phyloP scores from a whole-genome alignment of 2,113 vertebrate genomes.

The Sceloporus undulatus region DNA sequence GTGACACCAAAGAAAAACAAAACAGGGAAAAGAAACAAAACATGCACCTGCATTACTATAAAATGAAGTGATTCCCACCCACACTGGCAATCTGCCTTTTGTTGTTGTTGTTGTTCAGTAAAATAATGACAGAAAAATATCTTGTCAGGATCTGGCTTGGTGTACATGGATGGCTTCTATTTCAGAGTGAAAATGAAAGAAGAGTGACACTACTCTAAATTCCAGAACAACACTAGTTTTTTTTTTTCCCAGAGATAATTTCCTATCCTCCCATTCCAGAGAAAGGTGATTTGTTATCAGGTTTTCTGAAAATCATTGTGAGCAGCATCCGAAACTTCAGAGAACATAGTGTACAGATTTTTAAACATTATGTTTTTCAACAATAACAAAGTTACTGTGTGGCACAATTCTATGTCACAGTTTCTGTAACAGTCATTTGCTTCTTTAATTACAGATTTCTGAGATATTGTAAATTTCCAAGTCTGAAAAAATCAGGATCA shows the following conservation, averaged over 20 bases:
- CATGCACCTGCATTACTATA: neutral
- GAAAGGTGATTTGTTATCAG: neutral
- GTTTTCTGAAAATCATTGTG: neutral
- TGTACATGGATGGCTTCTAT: neutral
- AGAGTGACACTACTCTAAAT: neutral
- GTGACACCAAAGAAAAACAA: neutral
- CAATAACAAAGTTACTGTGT: neutral
- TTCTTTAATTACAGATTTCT: no score
- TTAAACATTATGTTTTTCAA: neutral
- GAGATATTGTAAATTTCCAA: no score
- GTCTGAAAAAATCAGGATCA: no score
- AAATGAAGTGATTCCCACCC: neutral
- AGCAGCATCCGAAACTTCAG: neutral
- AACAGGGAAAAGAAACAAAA: neutral
- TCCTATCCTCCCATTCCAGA: neutral
- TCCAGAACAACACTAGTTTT: neutral
- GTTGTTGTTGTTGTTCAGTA: neutral
- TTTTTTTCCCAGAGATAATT: neutral
- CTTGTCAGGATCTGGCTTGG: neutral
- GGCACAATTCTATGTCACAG: neutral
- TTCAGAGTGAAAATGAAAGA: neutral
- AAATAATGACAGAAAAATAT: neutral
- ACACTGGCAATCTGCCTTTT: neutral
- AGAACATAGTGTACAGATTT: neutral
- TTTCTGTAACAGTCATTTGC: neutral